Percentiles rank a stretch among this genome's conserved stretches.
Evolutionary conservation across 2,888 invertebrate genomes (phyloP).

Genomic region (Macrostomum cliftonense): DNA sequence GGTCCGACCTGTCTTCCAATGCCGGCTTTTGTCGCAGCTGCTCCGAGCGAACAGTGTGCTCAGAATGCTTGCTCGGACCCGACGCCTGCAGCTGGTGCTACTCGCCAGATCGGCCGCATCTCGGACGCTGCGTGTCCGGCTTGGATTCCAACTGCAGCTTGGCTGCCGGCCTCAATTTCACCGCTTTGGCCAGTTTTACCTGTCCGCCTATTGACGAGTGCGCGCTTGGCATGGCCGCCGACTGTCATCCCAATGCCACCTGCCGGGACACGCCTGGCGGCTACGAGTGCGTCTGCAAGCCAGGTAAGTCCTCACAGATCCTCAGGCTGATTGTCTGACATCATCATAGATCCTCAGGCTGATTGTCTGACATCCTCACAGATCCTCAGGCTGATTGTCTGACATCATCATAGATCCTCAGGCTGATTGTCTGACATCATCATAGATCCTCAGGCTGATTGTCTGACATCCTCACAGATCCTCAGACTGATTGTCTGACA

Average conservation of each 20-base stretch:
- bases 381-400: too few species aligned
- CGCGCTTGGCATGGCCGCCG: constrained; percentile 55
- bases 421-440: too few species aligned
- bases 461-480: too few species aligned
- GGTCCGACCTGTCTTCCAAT: too few species aligned
- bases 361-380: too few species aligned
- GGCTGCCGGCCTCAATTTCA: neutral
- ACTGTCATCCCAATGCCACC: constrained; percentile 71
- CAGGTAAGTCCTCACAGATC: neutral
- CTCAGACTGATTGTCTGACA: too few species aligned
- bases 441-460: too few species aligned
- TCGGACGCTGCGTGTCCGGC: constrained; percentile 13
- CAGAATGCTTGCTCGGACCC: constrained; percentile 55
- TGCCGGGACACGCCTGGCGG: constrained; percentile 79
- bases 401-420: too few species aligned
- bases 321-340: too few species aligned
- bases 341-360: too few species aligned
- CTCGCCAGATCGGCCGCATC: constrained; percentile 27
- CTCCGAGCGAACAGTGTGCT: constrained; percentile 24
- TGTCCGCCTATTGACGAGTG: constrained; percentile 79
- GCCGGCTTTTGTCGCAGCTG: too few species aligned
- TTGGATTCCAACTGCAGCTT: neutral
- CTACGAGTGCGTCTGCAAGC: constrained; percentile 60
- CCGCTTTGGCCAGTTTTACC: neutral
- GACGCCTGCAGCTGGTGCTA: constrained; percentile 78